phyloP scores from a whole-genome alignment of 1,140 invertebrate species.

The Probaryconus sp. region DNA sequence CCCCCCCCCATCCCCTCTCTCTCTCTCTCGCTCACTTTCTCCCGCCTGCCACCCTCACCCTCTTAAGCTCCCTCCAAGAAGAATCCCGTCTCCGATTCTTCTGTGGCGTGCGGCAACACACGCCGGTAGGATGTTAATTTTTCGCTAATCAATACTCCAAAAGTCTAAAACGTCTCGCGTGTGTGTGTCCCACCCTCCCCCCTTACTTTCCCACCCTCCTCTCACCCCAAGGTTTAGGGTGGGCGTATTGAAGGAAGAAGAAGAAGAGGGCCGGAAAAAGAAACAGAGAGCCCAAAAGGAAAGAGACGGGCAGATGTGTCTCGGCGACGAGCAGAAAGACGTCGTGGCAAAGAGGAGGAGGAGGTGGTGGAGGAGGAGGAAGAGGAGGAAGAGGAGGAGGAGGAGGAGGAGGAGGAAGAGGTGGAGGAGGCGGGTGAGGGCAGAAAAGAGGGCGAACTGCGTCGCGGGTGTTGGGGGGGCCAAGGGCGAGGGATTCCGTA shows the following conservation, averaged over 20 bases:
- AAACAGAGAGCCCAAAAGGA: slow-evolving; percentile 34
- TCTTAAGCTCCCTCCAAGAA: too few relatives aligned
- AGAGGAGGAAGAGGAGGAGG: slow-evolving; percentile 38
- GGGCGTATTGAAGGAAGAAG: slow-evolving; percentile 40
- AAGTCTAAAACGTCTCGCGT: slow-evolving; percentile 76
- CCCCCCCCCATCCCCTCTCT: too few relatives aligned
- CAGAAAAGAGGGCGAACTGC: not conserved
- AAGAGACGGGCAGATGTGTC: slow-evolving; percentile 46
- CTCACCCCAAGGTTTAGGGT: too few relatives aligned
- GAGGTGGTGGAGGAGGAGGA: slow-evolving; percentile 22
- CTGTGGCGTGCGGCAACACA: slow-evolving; percentile 28
- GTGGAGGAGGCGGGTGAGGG: slow-evolving; percentile 18
- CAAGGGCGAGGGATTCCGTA: slow-evolving; percentile 34
- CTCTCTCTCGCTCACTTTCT: too few relatives aligned
- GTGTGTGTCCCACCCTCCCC: too few relatives aligned
- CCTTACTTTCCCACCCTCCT: too few relatives aligned
- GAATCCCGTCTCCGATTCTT: too few relatives aligned
- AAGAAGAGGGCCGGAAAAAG: slow-evolving; percentile 59
- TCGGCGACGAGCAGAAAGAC: slow-evolving; percentile 50
- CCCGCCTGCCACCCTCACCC: too few relatives aligned
- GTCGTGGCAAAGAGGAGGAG: slow-evolving; percentile 4
- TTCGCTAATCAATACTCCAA: slow-evolving; percentile 76
- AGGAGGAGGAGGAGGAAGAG: slow-evolving; percentile 51
- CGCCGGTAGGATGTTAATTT: slow-evolving; percentile 63
- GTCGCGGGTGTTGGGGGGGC: too few relatives aligned